Evolutionary conservation across 2,113 vertebrate genomes (phyloP).

Genomic region (Brachirus orientalis): DNA sequence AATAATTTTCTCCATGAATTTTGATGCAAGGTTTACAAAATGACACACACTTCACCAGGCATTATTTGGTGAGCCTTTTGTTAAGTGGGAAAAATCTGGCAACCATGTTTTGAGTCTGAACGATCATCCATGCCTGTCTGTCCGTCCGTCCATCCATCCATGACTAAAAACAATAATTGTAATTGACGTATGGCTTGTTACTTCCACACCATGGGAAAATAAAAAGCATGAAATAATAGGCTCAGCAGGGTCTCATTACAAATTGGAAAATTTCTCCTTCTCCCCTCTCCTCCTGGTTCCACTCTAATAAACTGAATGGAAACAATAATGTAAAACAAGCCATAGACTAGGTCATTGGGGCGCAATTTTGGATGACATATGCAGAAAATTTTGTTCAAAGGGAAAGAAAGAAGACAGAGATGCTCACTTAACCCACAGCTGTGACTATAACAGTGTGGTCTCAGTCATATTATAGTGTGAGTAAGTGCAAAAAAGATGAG

Average conservation of each 20-base stretch:
- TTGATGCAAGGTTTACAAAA: too few relatives aligned
- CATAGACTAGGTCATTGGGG: neutral
- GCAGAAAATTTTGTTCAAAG: slow-evolving; percentile 20
- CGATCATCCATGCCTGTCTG: neutral
- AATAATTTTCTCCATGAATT: too few relatives aligned
- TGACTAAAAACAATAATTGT: neutral
- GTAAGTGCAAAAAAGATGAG: slow-evolving; percentile 45
- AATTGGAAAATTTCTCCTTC: neutral
- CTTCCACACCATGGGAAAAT: neutral
- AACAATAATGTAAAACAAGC: neutral
- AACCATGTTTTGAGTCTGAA: neutral
- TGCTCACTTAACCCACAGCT: slow-evolving; percentile 31
- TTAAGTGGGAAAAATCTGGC: too few relatives aligned
- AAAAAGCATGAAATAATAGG: slow-evolving; percentile 19
- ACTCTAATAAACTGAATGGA: neutral
- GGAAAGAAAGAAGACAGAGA: slow-evolving; percentile 39
- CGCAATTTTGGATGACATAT: slow-evolving; percentile 7
- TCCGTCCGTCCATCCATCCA: neutral
- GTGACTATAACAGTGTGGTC: slow-evolving; percentile 8
- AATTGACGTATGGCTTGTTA: neutral
- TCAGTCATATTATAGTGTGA: neutral
- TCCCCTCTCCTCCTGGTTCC: neutral
- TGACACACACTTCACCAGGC: too few relatives aligned
- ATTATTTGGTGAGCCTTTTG: too few relatives aligned
- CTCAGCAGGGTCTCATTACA: neutral